Conservation (phyloP, 2,797 vertebrate genomes). For the Catamblyrhynchus diadema region DNA sequence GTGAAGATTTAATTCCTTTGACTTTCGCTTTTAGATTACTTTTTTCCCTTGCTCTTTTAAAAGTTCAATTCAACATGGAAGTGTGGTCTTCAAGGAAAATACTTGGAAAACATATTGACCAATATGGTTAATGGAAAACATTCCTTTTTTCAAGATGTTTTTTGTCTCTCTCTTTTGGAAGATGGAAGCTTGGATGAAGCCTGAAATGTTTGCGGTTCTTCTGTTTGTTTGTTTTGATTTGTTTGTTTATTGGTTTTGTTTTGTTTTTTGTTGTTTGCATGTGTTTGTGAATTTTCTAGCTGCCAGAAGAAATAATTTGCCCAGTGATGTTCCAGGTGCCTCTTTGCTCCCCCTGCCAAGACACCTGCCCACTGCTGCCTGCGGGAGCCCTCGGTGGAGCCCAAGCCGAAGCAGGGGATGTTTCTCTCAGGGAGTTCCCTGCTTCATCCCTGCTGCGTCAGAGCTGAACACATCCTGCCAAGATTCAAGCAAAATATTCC, state of each 20-base stretch:
- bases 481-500: not conserved
- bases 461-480: conserved; percentile 19
- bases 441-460: not conserved
- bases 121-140: not conserved
- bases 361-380: conserved; percentile 29
- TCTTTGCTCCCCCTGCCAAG: conserved; percentile 21
- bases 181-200: not conserved
- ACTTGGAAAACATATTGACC: not conserved
- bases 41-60: not conserved
- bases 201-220: not conserved
- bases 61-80: not conserved
- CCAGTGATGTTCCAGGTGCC: conserved; percentile 33
- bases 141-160: not conserved
- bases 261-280: not conserved
- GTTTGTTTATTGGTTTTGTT: not conserved
- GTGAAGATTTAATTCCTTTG: not conserved
- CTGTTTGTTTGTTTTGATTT: not conserved
- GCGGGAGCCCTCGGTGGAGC: not conserved
- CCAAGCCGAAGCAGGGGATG: fast-evolving
- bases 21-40: not conserved
- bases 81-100: not conserved
- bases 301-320: not conserved
- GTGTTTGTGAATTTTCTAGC: not conserved
- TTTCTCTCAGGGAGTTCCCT: conserved; percentile 12
- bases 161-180: not conserved